Conservation (phyloP, 2,888 invertebrate species). For the Pammene fasciana region DNA sequence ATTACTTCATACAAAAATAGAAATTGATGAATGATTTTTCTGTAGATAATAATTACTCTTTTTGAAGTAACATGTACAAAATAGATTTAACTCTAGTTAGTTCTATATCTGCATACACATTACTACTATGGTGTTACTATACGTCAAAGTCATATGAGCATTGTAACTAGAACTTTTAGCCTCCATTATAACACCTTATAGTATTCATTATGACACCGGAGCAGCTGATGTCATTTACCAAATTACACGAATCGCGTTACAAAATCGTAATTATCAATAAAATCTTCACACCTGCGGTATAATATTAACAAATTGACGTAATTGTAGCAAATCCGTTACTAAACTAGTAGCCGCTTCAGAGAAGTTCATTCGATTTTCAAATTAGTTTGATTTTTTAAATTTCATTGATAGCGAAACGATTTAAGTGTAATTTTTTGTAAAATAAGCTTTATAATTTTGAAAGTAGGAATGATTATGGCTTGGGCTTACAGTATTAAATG, state of each 20-base stretch:
- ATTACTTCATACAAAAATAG: too few relatives aligned
- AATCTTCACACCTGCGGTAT: conserved; percentile 18
- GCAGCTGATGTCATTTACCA: conserved; percentile 16
- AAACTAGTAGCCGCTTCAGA: conserved; percentile 9
- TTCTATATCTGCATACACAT: too few relatives aligned
- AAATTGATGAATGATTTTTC: too few relatives aligned
- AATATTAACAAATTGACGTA: conserved; percentile 16
- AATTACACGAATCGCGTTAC: conserved; percentile 5
- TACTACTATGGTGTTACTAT: too few relatives aligned
- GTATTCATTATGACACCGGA: conserved; percentile 3
- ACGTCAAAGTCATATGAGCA: too few relatives aligned
- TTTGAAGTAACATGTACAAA: too few relatives aligned
- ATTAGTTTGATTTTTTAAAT: not conserved
- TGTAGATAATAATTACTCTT: too few relatives aligned
- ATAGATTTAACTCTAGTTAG: too few relatives aligned
- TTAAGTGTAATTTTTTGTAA: not conserved
- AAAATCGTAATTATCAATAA: conserved; percentile 9
- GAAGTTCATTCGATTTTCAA: conserved; percentile 3
- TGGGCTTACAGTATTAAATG: not conserved
- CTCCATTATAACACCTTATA: not conserved
- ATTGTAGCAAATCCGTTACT: conserved; percentile 3
- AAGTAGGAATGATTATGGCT: not conserved
- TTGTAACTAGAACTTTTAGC: not conserved
- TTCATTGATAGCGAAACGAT: not conserved
- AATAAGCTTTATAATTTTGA: not conserved